Evolutionary conservation across 2,888 invertebrate species (phyloP), one percentile per base, ranked within the genome.

Genomic region (Erebia ligea): DNA sequence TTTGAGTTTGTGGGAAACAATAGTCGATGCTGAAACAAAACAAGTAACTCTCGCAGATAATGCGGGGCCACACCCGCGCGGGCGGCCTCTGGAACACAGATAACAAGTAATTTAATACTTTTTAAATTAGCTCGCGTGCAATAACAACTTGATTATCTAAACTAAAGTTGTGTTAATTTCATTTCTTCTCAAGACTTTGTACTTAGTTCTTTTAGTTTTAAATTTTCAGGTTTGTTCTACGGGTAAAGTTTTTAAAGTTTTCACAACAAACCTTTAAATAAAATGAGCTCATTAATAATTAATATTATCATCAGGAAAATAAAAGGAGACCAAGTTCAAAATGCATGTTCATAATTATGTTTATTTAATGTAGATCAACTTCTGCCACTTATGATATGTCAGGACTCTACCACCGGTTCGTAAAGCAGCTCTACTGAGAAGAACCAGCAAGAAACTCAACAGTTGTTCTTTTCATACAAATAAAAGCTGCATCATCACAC

Each of bases 101-200:
- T 58, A 58, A 58, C 58, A 34, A 58, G 8, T n/a, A 34, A 58
- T 58, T 34, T 25, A 58, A 58, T 58, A 58, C 58, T 58, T 58
- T 58, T 34, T 58, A 34, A 58, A 58, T 58, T 34, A 58, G 15
- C 34, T 58, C 3, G 34, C 13, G 58, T 9, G 58, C 58, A 25
- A n/a, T 1, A 34, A 19, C 58, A 21, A 56, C 34, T 34, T n/a
- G 34, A 58, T 34, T 58, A 34, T 34, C n/a, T 58, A n/a, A 15
- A 58, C 34, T 34, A 19, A 34, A 58, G 34, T 58, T 58, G 34
- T 34, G 58, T n/a, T 58, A 34, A 58, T 58, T 58, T 25, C 57
- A 57, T 25, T 58, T 58, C 15, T 34, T 19, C 25, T 57, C 25
- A 11, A 56, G 21, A 56, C 57, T 58, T 34, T 56, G 13, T 52